Evolutionary conservation across 2,888 invertebrate species (phyloP).

Genomic region (Augiades crinisus): DNA sequence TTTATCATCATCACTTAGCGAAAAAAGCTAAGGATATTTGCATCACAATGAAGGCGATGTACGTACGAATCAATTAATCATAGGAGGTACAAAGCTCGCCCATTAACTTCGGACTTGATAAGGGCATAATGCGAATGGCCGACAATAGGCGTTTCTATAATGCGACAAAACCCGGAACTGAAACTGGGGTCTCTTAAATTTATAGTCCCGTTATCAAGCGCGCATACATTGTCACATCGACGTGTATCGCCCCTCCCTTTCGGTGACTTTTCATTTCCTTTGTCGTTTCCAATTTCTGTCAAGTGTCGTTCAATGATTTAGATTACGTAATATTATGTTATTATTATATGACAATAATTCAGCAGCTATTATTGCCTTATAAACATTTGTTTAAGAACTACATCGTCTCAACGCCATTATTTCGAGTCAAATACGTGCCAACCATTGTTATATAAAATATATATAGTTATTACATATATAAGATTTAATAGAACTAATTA

Average conservation of each 20-base stretch:
- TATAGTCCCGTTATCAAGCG: slow-evolving; percentile 67
- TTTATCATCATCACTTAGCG: slow-evolving; percentile 40
- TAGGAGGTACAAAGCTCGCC: slow-evolving; percentile 73
- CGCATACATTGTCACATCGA: slow-evolving; percentile 56
- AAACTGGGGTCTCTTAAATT: slow-evolving; percentile 53
- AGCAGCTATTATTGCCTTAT: too few species aligned
- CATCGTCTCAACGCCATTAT: slow-evolving; percentile 15
- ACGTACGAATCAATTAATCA: slow-evolving; percentile 76
- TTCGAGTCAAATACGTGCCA: slow-evolving; percentile 69
- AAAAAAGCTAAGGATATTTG: slow-evolving; percentile 75
- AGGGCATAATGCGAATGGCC: slow-evolving; percentile 73
- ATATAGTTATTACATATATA: slow-evolving; percentile 75
- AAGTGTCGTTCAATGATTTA: too few species aligned
- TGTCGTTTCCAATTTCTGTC: slow-evolving; percentile 11
- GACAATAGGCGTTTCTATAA: slow-evolving; percentile 68
- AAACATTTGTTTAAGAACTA: slow-evolving; percentile 19
- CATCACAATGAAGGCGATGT: slow-evolving; percentile 71
- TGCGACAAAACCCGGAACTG: slow-evolving; percentile 61
- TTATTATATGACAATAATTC: slow-evolving; percentile 15
- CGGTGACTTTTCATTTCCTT: slow-evolving; percentile 28
- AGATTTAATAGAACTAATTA: slow-evolving; percentile 48
- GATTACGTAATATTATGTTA: too few species aligned
- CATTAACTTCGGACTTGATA: slow-evolving; percentile 79
- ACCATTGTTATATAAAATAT: slow-evolving; percentile 62
- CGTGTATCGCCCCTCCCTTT: slow-evolving; percentile 27